These are phyloP conservation scores for Parasteatoda tepidariorum DNA, from an alignment of 1,140 invertebrate species.

Conservation along the genomic window DNA sequence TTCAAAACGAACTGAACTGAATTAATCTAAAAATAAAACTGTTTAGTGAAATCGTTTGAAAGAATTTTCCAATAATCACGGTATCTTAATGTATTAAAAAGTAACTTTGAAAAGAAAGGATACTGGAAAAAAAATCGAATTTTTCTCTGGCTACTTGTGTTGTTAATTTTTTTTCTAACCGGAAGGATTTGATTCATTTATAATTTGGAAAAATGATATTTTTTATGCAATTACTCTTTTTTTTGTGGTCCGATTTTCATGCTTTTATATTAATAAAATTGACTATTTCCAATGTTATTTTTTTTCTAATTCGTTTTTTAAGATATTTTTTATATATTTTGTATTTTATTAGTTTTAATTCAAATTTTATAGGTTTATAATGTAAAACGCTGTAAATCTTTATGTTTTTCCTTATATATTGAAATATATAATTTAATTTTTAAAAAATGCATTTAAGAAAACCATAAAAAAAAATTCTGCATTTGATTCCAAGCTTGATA, in stretches of 20 bases:
- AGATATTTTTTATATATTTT: too few species aligned
- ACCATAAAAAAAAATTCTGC: too few species aligned
- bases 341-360: too few species aligned
- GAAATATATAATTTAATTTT: too few species aligned
- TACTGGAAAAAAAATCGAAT: not conserved
- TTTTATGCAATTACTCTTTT: not conserved
- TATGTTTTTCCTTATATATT: too few species aligned
- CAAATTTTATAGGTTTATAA: too few species aligned
- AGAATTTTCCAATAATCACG: slow-evolving; percentile 54
- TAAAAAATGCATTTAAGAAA: too few species aligned
- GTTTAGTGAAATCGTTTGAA: slow-evolving; percentile 42
- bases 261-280: too few species aligned
- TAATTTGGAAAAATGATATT: slow-evolving; percentile 57
- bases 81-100: slow-evolving; percentile 49
- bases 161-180: slow-evolving; percentile 25
- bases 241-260: not conserved
- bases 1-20: not conserved
- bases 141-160: slow-evolving; percentile 22
- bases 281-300: too few species aligned
- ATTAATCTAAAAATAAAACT: slow-evolving; percentile 54
- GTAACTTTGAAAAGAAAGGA: not conserved
- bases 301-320: too few species aligned
- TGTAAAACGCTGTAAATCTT: too few species aligned
- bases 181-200: slow-evolving; percentile 58
- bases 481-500: too few species aligned